Evolutionary conservation across 2,797 vertebrate species (phyloP), one percentile per base, ranked within the genome.

Genomic region (Emydoidea blandingii): DNA sequence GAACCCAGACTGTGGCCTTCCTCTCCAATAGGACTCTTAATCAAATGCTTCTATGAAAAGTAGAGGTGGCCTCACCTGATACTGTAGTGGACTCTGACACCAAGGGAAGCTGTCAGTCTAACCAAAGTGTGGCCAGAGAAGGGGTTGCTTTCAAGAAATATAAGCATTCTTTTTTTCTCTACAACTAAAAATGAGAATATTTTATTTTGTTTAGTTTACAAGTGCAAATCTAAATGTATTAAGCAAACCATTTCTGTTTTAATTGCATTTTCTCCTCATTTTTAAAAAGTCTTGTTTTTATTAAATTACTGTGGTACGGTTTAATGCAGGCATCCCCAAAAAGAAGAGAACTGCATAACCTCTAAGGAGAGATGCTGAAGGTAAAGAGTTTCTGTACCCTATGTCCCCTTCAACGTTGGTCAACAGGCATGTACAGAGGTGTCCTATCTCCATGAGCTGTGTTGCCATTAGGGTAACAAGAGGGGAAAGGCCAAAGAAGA

Each of bases 391-490:
- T 81, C n/a, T 47, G 0, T 23, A 85, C 88, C 6, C 5, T 59
- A 72, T 23, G 41, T 57, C 83, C 78, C 52, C 37, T 14, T 86
- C 86, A 57, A 25, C 12, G 57, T 82, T 81, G 81, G 1, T 6
- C 54, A 87, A 85, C 65, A 54, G 68, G 87, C 12, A 79, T 19
- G 65, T 59, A 94, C 92, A 91, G 84, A 95, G 79, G 89, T 11
- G 72, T 0, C 81, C 56, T 80, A 65, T 10, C 54, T 52, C 6
- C 47, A 31, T 80, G 54, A 90, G 80, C 68, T 89, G 29, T 56
- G 86, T 79, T 65, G 68, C 27, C 56, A 19, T 85, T 72, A 1
- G 2, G 37, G 83, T 57, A 92, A 86, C 19, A 81, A 9, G 4
- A 78, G 74, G 12, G 6, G 44, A 76, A 29, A 47, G 65, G 19